Percentiles rank a stretch among this genome's conserved stretches.
Conservation (phyloP, 2,113 vertebrate species). For the Anser brachyrhynchus region DNA sequence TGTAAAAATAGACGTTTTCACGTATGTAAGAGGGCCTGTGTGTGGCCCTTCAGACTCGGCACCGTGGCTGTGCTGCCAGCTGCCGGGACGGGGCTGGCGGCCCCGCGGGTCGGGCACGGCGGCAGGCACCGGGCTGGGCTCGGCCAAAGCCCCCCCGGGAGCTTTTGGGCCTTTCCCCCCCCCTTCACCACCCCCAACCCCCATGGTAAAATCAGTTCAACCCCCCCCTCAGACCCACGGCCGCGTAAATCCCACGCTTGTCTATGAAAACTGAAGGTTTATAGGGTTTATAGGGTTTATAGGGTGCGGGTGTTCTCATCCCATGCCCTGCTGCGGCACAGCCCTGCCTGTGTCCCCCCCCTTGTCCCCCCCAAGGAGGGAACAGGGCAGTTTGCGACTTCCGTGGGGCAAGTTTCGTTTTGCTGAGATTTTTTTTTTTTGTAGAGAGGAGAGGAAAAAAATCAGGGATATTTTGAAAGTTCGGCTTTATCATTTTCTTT, state of each 20-base stretch:
- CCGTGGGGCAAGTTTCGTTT: not conserved
- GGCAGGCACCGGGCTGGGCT: too few relatives aligned
- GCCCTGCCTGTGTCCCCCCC: not conserved
- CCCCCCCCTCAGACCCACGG: accelerated
- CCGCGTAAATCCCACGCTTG: not conserved
- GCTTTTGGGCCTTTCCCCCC: not conserved
- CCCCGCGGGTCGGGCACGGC: too few relatives aligned
- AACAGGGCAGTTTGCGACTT: not conserved
- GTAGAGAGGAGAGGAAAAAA: not conserved
- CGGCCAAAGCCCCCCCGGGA: not conserved
- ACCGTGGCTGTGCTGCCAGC: too few relatives aligned
- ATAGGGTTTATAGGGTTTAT: too few relatives aligned
- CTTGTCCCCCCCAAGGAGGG: not conserved
- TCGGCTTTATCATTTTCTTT: not conserved
- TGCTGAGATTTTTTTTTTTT: not conserved
- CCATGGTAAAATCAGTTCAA: accelerated
- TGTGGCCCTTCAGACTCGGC: too few relatives aligned
- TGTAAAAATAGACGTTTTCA: too few relatives aligned
- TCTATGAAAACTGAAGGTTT: not conserved
- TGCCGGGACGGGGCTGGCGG: too few relatives aligned
- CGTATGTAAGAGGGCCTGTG: too few relatives aligned
- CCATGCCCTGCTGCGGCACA: not conserved
- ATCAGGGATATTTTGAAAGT: not conserved
- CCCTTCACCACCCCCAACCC: too few relatives aligned
- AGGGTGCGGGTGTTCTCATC: too few relatives aligned